phyloP scores from a whole-genome alignment of 2,797 vertebrate genomes.

The Danio aesculapii region DNA sequence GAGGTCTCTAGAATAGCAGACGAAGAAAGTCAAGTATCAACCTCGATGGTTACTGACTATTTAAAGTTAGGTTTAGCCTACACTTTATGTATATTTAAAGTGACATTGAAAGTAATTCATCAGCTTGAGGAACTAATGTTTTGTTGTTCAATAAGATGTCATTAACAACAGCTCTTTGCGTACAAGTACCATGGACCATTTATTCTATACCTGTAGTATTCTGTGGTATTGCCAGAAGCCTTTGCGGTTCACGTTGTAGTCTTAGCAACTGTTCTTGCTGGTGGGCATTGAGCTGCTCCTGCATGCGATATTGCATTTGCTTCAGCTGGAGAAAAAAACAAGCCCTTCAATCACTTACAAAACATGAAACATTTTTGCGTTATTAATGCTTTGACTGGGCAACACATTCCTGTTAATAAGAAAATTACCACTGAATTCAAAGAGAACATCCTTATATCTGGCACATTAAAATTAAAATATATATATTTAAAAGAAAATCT shows the following conservation, averaged over 20 bases:
- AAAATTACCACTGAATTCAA: background rate
- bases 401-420: background rate
- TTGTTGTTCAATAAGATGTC: background rate
- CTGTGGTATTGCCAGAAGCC: constrained; percentile 77
- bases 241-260: constrained; percentile 89
- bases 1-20: constrained; percentile 29
- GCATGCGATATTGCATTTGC: constrained; percentile 91
- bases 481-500: background rate
- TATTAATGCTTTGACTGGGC: background rate
- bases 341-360: background rate
- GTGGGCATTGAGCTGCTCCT: constrained; percentile 89
- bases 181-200: background rate
- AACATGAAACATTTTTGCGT: background rate
- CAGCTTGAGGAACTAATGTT: background rate
- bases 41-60: background rate
- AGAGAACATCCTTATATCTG: background rate
- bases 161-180: background rate
- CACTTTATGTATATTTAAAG: background rate
- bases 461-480: background rate
- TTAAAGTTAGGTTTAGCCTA: background rate
- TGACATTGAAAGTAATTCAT: background rate
- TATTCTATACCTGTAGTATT: constrained; percentile 53
- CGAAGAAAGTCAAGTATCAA: background rate
- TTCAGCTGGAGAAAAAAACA: constrained; percentile 82
- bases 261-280: constrained; percentile 88